phyloP scores from a whole-genome alignment of 2,888 invertebrate genomes.

The Mythimna ferrago region DNA sequence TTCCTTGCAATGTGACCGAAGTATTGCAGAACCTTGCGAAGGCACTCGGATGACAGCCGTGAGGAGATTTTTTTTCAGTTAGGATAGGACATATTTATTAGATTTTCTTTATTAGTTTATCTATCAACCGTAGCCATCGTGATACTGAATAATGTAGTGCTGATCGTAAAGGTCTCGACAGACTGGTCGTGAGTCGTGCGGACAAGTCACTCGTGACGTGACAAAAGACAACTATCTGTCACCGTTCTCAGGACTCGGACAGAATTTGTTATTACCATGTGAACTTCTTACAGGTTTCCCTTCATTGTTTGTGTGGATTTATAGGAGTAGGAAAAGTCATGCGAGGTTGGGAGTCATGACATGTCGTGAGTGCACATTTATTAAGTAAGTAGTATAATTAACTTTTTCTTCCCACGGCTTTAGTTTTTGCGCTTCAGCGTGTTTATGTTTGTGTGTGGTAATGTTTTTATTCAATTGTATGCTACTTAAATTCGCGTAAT shows the following conservation, averaged over 20 bases:
- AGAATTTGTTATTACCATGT: conserved; percentile 44
- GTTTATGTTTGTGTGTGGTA: not conserved
- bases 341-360: conserved; percentile 23
- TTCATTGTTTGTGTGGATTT: conserved; percentile 39
- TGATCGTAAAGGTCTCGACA: conserved; percentile 21
- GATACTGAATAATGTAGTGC: conserved; percentile 51
- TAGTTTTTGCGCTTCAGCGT: not conserved
- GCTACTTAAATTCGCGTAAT: not conserved
- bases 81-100: too few relatives aligned
- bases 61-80: too few relatives aligned
- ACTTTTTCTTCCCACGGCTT: conserved; percentile 1
- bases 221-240: conserved; percentile 29
- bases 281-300: conserved; percentile 41
- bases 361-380: conserved; percentile 3
- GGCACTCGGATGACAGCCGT: too few relatives aligned
- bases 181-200: conserved; percentile 45
- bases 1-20: too few relatives aligned
- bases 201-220: conserved; percentile 26
- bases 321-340: conserved; percentile 18
- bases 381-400: not conserved
- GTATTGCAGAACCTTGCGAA: too few relatives aligned
- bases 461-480: conserved; percentile 2
- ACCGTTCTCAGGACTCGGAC: conserved; percentile 32
- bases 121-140: conserved; percentile 27
- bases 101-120: too few relatives aligned